Evolutionary conservation across 2,113 vertebrate species (phyloP).

Genomic region (Brachirus orientalis): DNA sequence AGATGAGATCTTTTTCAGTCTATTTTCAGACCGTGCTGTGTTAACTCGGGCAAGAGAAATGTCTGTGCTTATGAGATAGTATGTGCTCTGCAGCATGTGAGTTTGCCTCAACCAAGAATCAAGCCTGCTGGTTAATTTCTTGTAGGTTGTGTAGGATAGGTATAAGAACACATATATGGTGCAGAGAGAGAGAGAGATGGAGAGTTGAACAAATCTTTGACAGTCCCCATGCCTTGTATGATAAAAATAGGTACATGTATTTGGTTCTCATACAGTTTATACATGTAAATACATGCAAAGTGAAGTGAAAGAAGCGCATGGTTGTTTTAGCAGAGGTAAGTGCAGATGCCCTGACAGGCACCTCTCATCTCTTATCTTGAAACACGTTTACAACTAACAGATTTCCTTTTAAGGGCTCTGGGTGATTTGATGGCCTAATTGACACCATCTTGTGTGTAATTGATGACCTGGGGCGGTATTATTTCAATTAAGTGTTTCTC

Average conservation of each 20-base stretch:
- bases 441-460: slow-evolving; percentile 78
- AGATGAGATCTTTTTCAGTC: slow-evolving; percentile 47
- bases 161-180: background rate
- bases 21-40: slow-evolving; percentile 38
- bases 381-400: slow-evolving; percentile 52
- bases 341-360: slow-evolving; percentile 36
- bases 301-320: background rate
- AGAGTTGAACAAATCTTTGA: background rate
- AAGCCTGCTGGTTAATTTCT: background rate
- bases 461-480: slow-evolving; percentile 74
- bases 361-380: slow-evolving; percentile 52
- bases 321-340: slow-evolving; percentile 35
- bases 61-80: background rate
- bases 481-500: slow-evolving; percentile 74
- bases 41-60: slow-evolving; percentile 10
- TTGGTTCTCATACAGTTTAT: background rate
- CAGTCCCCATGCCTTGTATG: background rate
- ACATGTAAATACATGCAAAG: background rate
- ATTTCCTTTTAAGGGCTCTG: slow-evolving; percentile 50
- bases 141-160: background rate
- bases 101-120: background rate
- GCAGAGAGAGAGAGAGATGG: background rate
- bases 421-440: slow-evolving; percentile 78
- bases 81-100: background rate
- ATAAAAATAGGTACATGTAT: background rate